Conservation (phyloP, 2,113 vertebrate species). For the Leptodactylus fuscus region DNA sequence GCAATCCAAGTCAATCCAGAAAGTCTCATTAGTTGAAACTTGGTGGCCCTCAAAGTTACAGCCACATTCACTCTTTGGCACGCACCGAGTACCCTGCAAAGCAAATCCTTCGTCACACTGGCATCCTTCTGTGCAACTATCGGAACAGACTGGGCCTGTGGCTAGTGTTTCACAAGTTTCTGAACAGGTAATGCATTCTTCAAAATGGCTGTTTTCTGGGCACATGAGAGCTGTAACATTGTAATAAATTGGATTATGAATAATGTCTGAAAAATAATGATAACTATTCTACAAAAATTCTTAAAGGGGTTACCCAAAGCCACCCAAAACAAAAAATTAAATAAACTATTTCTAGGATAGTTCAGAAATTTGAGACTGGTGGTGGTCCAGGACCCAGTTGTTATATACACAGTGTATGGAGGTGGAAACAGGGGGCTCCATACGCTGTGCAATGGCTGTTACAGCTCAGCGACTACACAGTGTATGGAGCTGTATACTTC, state of each 20-base stretch:
- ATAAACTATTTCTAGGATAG: no score
- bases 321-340: no score
- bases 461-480: no score
- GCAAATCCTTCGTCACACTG: slow-evolving; percentile 90
- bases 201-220: slow-evolving; percentile 92
- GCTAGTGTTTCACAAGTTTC: slow-evolving; percentile 87
- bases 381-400: no score
- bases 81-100: slow-evolving; percentile 79
- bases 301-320: no score
- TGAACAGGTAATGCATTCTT: slow-evolving; percentile 89
- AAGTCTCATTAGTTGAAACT: slow-evolving; percentile 90
- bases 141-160: slow-evolving; percentile 78
- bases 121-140: slow-evolving; percentile 89
- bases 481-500: no score
- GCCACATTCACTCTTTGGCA: slow-evolving; percentile 88
- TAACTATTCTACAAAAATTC: neutral
- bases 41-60: slow-evolving; percentile 86
- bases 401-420: no score
- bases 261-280: neutral
- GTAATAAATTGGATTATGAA: slow-evolving; percentile 20
- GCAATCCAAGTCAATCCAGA: slow-evolving; percentile 94
- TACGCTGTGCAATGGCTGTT: no score
- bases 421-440: no score
- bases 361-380: no score
- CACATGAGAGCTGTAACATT: slow-evolving; percentile 85